phyloP scores from a whole-genome alignment of 1,140 invertebrate genomes.

The Eumaeus atala region DNA sequence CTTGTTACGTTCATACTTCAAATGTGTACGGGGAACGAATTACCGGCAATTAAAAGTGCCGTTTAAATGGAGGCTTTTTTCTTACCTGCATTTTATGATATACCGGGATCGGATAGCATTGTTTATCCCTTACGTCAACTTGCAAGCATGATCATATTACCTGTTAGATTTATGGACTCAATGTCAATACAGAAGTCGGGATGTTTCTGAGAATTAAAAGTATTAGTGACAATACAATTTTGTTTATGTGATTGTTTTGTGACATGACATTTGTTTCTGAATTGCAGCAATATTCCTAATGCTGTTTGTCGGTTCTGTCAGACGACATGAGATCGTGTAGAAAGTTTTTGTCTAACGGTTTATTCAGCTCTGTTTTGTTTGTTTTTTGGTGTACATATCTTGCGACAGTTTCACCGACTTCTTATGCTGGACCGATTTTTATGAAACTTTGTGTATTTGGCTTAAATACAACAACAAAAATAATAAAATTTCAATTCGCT shows the following conservation, averaged over 20 bases:
- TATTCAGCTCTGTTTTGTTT: no score
- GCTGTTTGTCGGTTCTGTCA: not conserved
- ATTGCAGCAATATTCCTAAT: not conserved
- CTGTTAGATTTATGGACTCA: slow-evolving; percentile 8
- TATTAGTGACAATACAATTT: no score
- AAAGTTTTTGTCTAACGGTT: no score
- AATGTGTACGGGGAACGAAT: slow-evolving; percentile 47
- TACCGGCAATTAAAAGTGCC: slow-evolving; percentile 55
- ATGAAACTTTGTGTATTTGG: no score
- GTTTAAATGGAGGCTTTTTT: slow-evolving; percentile 56
- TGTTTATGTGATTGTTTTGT: slow-evolving; percentile 1
- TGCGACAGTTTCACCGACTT: no score
- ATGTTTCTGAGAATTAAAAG: not conserved
- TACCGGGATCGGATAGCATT: slow-evolving; percentile 40
- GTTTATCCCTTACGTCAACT: slow-evolving; percentile 60
- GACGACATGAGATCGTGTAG: not conserved
- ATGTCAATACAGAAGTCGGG: slow-evolving; percentile 5
- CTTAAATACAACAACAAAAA: no score
- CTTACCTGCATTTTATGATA: slow-evolving; percentile 65
- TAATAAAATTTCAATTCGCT: no score
- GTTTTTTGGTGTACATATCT: no score
- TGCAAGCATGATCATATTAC: slow-evolving; percentile 50
- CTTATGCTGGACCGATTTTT: no score
- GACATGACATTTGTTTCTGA: not conserved
- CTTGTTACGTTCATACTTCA: slow-evolving; percentile 25